A percentile compares a stretch with the other conserved stretches of the same genome.
Evolutionary conservation across 2,888 invertebrate species (phyloP).

Genomic region (Calameuta filiformis): DNA sequence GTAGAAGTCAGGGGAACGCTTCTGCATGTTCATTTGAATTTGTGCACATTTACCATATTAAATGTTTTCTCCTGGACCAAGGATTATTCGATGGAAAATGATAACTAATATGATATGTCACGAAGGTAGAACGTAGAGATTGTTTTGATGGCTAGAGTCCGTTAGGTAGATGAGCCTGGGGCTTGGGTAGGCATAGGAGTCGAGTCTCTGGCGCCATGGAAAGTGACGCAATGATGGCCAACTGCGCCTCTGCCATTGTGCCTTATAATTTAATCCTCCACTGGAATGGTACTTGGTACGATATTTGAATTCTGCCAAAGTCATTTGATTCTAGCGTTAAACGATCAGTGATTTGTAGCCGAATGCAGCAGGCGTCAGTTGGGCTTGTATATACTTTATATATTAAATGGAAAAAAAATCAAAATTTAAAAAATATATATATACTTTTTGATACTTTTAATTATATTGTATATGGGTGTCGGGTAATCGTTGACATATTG

Average conservation of each 20-base stretch:
- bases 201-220: constrained; percentile 6
- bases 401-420: neutral
- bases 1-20: neutral
- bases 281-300: neutral
- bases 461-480: neutral
- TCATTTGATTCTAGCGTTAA: too few species aligned
- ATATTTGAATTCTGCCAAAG: too few species aligned
- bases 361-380: too few species aligned
- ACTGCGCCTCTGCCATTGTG: constrained; percentile 13
- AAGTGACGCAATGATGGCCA: constrained; percentile 12
- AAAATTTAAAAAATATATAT: neutral
- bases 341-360: too few species aligned
- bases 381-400: too few species aligned
- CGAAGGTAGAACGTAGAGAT: constrained; percentile 3
- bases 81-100: neutral
- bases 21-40: neutral
- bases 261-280: constrained; percentile 8
- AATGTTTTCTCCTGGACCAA: neutral
- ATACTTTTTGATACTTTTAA: neutral
- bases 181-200: neutral
- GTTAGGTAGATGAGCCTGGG: constrained; percentile 3
- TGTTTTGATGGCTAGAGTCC: constrained; percentile 8
- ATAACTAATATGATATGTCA: neutral
- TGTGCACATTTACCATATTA: neutral
- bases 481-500: neutral